Conservation (phyloP, 2,797 vertebrate species). For the Sylvia borin region DNA sequence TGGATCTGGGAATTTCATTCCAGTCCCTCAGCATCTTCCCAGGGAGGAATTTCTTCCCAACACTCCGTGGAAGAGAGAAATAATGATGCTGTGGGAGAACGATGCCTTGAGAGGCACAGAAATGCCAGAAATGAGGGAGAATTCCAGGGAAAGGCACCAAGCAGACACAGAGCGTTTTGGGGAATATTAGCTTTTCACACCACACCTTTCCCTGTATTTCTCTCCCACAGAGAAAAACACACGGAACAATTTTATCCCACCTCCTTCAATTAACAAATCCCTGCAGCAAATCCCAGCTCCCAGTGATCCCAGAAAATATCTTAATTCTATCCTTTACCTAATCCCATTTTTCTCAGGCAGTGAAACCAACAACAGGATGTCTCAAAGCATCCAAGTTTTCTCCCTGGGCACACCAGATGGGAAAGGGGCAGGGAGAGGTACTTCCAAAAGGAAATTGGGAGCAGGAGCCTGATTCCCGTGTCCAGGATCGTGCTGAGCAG, state of each 20-base stretch:
- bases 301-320: neutral
- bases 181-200: neutral
- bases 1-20: neutral
- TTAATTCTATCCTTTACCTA: neutral
- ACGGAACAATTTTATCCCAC: neutral
- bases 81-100: neutral
- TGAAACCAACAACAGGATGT: neutral
- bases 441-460: conserved; percentile 33
- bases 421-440: neutral
- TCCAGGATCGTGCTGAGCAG: conserved; percentile 37
- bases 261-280: neutral
- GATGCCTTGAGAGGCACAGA: neutral
- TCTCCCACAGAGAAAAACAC: neutral
- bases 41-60: neutral
- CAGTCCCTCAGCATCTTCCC: neutral
- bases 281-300: neutral
- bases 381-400: neutral
- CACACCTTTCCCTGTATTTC: neutral
- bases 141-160: neutral
- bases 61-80: neutral
- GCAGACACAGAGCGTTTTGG: neutral
- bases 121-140: neutral
- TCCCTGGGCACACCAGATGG: conserved; percentile 26
- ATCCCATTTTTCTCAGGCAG: neutral
- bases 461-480: neutral